A percentile compares a stretch with the other conserved stretches of the same genome.
Evolutionary conservation across 2,113 vertebrate species (phyloP).

Genomic region (Procapra przewalskii): DNA sequence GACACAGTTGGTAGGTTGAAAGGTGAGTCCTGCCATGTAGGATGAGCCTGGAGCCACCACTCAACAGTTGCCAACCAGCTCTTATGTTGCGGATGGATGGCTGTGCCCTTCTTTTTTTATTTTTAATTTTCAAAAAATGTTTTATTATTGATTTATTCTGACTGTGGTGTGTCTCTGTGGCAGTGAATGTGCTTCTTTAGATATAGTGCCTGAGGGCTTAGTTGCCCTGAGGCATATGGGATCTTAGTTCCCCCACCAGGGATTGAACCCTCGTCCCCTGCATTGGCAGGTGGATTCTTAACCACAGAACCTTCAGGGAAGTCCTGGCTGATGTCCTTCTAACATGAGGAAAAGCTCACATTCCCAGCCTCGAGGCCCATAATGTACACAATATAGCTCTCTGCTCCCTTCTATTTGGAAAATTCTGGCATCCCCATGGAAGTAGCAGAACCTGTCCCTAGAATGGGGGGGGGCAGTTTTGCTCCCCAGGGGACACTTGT

Average conservation of each 20-base stretch:
- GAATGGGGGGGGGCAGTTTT: not conserved
- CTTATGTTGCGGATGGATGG: fast-evolving
- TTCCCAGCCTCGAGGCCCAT: fast-evolving
- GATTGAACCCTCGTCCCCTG: not conserved
- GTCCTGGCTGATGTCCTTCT: not conserved
- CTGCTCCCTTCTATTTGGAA: not conserved
- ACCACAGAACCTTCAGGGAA: not conserved
- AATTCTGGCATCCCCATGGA: fast-evolving
- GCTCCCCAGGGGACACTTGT: not conserved
- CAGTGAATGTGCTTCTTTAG: not conserved
- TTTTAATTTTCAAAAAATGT: not conserved
- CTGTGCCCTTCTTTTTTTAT: not conserved
- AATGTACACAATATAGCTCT: fast-evolving
- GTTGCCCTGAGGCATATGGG: not conserved
- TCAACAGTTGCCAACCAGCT: fast-evolving
- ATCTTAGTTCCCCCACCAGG: not conserved
- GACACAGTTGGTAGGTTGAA: fast-evolving
- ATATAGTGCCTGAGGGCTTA: not conserved
- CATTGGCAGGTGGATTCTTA: not conserved
- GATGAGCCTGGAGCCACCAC: fast-evolving
- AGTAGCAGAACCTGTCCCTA: fast-evolving
- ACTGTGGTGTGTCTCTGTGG: not conserved
- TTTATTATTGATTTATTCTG: not conserved
- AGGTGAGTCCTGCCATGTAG: fast-evolving
- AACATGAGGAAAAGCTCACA: fast-evolving